Evolutionary conservation across 1,140 invertebrate species (phyloP).

Genomic region (Leptestheria dahalacensis): DNA sequence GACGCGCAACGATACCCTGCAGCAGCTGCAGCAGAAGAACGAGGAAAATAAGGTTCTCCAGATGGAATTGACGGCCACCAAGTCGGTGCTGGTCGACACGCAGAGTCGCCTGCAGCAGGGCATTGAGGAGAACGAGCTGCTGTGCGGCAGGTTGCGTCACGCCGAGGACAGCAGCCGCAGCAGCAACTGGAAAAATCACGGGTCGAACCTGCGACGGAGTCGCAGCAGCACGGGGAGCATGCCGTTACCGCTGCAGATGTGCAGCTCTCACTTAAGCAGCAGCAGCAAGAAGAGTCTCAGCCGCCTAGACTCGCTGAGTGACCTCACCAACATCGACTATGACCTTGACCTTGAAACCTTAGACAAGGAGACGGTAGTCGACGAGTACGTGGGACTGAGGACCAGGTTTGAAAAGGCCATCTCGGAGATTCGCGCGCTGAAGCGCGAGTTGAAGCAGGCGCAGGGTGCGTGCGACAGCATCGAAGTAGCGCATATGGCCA

Average conservation of each 20-base stretch:
- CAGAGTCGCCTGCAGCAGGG: conserved; percentile 35
- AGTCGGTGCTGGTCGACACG: conserved; percentile 18
- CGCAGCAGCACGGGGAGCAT: conserved; percentile 33
- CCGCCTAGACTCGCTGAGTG: conserved; percentile 49
- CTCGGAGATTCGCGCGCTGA: conserved; percentile 62
- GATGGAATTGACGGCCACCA: conserved; percentile 26
- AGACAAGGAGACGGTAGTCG: conserved; percentile 57
- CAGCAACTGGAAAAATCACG: neutral
- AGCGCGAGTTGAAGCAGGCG: conserved; percentile 60
- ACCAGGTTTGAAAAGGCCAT: conserved; percentile 64
- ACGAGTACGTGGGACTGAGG: conserved; percentile 59
- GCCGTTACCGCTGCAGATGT: conserved; percentile 3
- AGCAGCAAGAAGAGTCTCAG: conserved; percentile 20
- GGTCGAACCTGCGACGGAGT: conserved; percentile 15
- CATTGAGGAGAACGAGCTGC: conserved; percentile 58
- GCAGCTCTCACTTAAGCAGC: conserved; percentile 11
- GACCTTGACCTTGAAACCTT: conserved; percentile 54
- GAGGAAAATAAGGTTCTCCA: conserved; percentile 26
- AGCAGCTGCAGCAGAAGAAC: conserved; percentile 42
- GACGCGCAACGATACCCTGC: conserved; percentile 21
- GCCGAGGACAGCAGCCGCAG: conserved; percentile 9
- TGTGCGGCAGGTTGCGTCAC: conserved; percentile 50
- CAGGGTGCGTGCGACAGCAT: conserved; percentile 61
- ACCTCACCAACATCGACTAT: conserved; percentile 60
- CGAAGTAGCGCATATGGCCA: conserved; percentile 53